These are phyloP conservation scores for Tarsius wallacei DNA, from an alignment of 2,797 vertebrate species.

Conservation along the genomic window DNA sequence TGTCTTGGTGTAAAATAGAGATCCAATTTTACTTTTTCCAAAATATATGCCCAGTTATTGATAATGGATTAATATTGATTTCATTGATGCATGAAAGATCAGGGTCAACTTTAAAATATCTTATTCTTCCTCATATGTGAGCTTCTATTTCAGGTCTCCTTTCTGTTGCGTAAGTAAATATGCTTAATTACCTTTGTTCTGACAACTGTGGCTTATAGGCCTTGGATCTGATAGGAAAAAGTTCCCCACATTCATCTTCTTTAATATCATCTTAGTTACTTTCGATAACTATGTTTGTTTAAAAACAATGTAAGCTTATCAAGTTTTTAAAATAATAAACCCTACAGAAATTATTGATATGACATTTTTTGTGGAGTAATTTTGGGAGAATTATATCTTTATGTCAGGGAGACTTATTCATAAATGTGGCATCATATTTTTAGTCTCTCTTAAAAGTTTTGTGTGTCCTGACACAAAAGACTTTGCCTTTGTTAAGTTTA, in stretches of 20 bases:
- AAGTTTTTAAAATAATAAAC: neutral
- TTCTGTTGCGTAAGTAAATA: neutral
- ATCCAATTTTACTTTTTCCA: neutral
- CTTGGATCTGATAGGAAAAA: neutral
- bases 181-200: neutral
- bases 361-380: neutral
- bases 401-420: neutral
- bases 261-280: neutral
- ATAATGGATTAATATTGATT: neutral
- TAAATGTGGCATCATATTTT: neutral
- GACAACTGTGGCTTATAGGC: neutral
- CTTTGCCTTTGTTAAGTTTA: neutral
- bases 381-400: neutral
- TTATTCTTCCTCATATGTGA: neutral
- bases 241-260: neutral
- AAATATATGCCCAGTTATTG: neutral
- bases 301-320: neutral
- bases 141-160: neutral
- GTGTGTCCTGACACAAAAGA: neutral
- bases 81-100: neutral
- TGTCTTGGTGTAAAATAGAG: neutral
- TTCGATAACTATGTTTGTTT: neutral
- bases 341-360: constrained; percentile 13
- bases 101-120: neutral
- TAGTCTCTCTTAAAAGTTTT: neutral